Base-by-base conservation (phyloP, 1,140 invertebrate species). In the Eciton burchellii region DNA sequence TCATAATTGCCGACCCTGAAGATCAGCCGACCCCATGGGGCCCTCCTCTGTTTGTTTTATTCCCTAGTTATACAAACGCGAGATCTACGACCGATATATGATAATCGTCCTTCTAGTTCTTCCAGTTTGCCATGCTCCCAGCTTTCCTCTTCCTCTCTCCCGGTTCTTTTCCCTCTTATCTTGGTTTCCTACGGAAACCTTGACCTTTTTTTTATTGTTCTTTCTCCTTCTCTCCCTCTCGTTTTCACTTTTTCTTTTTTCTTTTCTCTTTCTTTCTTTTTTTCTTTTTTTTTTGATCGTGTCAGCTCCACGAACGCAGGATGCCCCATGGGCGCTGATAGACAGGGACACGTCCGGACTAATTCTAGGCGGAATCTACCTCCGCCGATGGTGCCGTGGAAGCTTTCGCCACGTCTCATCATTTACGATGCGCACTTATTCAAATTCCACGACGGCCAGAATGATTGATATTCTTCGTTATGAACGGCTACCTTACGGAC, bases 1-100 rank as follows among this genome's bases (percentile, higher is more conserved):
- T 93, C 93, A 93, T 94, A 93, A 94, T 94, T 94, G 93, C 93
- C 91, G 92, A 93, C 91, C 92, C 92, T 94, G 91, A 92, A 92
- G 91, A 94, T 93, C 92, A 91, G 87, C 89, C 89, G 90, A 90
- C 93, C 92, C 92, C 93, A 93, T 94, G 93, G 92, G 92, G 93
- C 91, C 91, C 90, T 90, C 84, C 90, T 92, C 92, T 94, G 92
- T 94, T 93, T 94, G 93, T 94, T 94, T 94, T 94, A 93, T 94
- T 93, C 92, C 92, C 90, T 91, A 92, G 92, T 93, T 93, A 93
- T 92, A 93, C 92, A 92, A 94, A 94, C 92, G 90, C 88, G 89
- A 94, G 93, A 94, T 93, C 92, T 94, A 93, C 92, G 92, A 92
- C 90, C 92, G 92, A 94, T 93, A 93, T 94, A 92, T 94, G 93